Evolutionary conservation across 2,888 invertebrate genomes (phyloP).

Genomic region (Salticus scenicus): DNA sequence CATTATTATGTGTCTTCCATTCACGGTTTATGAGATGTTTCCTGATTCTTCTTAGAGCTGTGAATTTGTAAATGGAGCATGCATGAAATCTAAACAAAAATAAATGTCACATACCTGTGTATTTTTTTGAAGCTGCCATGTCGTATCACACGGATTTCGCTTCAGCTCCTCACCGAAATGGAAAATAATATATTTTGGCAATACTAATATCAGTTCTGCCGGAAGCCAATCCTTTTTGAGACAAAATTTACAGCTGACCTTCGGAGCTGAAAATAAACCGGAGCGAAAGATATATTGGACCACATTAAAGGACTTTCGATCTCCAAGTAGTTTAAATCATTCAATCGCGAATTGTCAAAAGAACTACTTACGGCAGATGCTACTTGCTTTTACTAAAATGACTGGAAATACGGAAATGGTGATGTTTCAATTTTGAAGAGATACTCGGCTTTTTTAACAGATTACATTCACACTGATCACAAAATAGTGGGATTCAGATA

Average conservation of each 20-base stretch:
- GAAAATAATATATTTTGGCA: not conserved
- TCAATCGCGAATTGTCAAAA: not conserved
- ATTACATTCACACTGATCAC: too few species aligned
- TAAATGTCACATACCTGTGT: constrained; percentile 16
- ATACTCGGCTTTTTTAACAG: too few species aligned
- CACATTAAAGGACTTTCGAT: constrained; percentile 26
- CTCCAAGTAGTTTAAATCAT: constrained; percentile 34
- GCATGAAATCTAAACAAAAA: too few species aligned
- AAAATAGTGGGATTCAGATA: too few species aligned
- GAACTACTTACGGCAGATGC: too few species aligned
- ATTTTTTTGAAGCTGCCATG: constrained; percentile 27
- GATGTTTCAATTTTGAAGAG: too few species aligned
- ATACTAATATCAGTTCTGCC: not conserved
- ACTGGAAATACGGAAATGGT: too few species aligned
- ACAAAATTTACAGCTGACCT: constrained; percentile 20
- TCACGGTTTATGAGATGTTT: too few species aligned
- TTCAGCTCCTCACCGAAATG: not conserved
- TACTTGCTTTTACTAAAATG: too few species aligned
- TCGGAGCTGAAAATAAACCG: constrained; percentile 18
- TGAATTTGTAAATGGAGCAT: too few species aligned
- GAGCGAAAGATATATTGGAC: constrained; percentile 15
- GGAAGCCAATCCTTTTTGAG: not conserved
- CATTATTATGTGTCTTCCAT: too few species aligned
- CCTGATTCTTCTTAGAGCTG: too few species aligned
- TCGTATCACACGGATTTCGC: not conserved